phyloP scores from a whole-genome alignment of 2,797 vertebrate species.

The Cuniculus paca region DNA sequence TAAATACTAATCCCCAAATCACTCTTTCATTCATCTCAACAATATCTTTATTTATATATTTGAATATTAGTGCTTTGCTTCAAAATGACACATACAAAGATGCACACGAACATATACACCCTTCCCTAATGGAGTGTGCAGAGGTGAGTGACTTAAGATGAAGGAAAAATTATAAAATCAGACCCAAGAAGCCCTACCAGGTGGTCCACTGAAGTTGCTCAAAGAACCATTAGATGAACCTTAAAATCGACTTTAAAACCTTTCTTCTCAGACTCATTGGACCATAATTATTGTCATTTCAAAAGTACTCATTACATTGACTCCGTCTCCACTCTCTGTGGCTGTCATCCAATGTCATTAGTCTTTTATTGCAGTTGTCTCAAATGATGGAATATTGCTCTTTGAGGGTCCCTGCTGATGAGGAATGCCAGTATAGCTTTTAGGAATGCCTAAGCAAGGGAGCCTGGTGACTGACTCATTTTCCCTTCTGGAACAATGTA shows the following conservation, averaged over 20 bases:
- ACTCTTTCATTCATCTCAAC: neutral
- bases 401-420: neutral
- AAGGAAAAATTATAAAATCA: constrained; percentile 39
- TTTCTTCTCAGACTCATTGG: constrained; percentile 22
- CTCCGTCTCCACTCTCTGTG: neutral
- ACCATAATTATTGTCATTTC: constrained; percentile 53
- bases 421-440: constrained; percentile 12
- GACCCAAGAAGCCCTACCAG: neutral
- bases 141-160: neutral
- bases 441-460: neutral
- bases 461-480: neutral
- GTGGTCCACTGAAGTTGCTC: neutral
- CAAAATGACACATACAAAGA: neutral
- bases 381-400: neutral
- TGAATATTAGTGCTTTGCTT: neutral
- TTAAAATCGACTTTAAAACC: constrained; percentile 58
- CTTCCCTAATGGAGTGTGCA: neutral
- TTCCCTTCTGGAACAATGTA: neutral
- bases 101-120: no score
- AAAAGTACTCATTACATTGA: neutral
- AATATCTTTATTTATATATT: neutral
- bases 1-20: neutral
- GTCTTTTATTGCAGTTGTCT: constrained; percentile 8
- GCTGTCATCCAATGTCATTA: constrained; percentile 44
- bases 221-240: constrained; percentile 34